phyloP scores from a whole-genome alignment of 2,888 invertebrate genomes.

The Lacanobia oleracea region DNA sequence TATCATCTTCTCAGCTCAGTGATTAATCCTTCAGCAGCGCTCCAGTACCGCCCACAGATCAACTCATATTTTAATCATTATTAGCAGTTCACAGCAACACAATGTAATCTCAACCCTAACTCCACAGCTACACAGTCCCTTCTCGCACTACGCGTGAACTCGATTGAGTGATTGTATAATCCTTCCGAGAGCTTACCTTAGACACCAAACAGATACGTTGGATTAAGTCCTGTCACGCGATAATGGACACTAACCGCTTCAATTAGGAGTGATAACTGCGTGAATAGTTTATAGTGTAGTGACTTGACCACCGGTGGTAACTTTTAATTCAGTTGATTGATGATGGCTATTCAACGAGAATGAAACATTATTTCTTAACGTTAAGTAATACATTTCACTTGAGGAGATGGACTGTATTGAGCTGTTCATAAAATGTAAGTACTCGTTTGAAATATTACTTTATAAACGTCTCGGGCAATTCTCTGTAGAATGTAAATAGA shows the following conservation, averaged over 20 bases:
- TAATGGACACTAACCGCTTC: conserved; percentile 38
- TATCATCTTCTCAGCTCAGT: conserved; percentile 29
- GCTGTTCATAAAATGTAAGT: conserved; percentile 26
- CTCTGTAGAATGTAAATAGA: conserved; percentile 29
- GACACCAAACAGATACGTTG: conserved; percentile 59
- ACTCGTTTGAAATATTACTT: conserved; percentile 32
- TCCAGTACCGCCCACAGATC: conserved; percentile 57
- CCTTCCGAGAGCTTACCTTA: conserved; percentile 58
- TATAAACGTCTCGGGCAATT: conserved; percentile 8
- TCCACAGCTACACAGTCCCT: not conserved
- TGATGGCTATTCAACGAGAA: conserved; percentile 27
- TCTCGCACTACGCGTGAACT: conserved; percentile 9
- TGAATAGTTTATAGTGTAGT: conserved; percentile 21
- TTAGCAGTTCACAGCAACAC: conserved; percentile 38
- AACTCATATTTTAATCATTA: conserved; percentile 66
- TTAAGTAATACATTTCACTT: conserved; percentile 17
- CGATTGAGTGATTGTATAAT: conserved; percentile 62
- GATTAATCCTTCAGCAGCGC: conserved; percentile 55
- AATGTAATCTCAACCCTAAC: conserved; percentile 43
- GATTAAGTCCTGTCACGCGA: conserved; percentile 51
- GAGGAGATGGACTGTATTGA: conserved; percentile 3
- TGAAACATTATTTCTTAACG: conserved; percentile 33
- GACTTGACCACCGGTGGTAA: conserved; percentile 43
- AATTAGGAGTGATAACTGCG: conserved; percentile 44
- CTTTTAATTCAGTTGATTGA: conserved; percentile 62